phyloP scores from a whole-genome alignment of 1,140 invertebrate genomes.

The Ceratina australensis region DNA sequence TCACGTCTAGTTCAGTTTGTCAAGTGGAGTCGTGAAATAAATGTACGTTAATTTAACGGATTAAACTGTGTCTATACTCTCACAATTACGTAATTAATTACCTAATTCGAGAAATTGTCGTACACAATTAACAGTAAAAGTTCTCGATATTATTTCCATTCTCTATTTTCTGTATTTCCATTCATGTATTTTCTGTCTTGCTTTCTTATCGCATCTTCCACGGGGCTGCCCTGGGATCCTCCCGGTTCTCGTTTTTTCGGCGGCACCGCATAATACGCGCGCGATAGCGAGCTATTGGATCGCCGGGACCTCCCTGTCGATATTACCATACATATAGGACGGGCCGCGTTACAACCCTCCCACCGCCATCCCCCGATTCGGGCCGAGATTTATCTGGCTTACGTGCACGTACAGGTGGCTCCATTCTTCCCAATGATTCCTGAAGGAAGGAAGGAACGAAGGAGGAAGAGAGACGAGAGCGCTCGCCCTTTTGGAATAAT shows the following conservation, averaged over 20 bases:
- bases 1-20: too few relatives aligned
- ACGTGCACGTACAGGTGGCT: conserved; percentile 63
- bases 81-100: too few relatives aligned
- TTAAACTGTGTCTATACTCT: too few relatives aligned
- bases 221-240: conserved; percentile 19
- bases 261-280: conserved; percentile 59
- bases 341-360: conserved; percentile 64
- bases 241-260: conserved; percentile 51
- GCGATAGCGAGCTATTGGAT: conserved; percentile 59
- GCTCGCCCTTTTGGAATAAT: conserved; percentile 43
- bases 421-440: conserved; percentile 39
- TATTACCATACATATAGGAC: conserved; percentile 75
- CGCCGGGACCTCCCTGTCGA: conserved; percentile 63
- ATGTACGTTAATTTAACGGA: too few relatives aligned
- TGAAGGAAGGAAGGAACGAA: conserved; percentile 10
- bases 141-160: neutral
- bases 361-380: conserved; percentile 59
- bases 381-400: conserved; percentile 65
- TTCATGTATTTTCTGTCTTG: neutral
- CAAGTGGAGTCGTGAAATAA: too few relatives aligned
- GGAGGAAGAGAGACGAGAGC: neutral
- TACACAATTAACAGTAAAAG: too few relatives aligned
- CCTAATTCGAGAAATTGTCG: too few relatives aligned
- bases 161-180: neutral
- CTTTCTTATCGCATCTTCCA: conserved; percentile 7